Percentiles rank a stretch among this genome's conserved stretches.
These are phyloP conservation scores for Crotalus tigris DNA, from an alignment of 2,113 vertebrate species.

Conservation along the genomic window DNA sequence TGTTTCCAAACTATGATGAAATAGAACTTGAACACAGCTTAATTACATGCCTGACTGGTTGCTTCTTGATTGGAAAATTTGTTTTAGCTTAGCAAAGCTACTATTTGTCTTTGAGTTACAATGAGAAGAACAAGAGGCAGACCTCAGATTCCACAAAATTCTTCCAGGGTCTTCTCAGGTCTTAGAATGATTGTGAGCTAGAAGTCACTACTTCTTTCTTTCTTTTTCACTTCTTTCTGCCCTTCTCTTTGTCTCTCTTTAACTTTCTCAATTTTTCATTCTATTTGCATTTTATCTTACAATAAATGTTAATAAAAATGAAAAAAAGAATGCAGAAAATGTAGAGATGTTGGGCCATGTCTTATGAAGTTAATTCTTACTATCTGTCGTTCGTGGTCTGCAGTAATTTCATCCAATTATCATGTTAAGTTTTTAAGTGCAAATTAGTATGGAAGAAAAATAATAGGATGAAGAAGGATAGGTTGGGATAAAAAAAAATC, in stretches of 20 bases:
- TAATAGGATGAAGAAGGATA: neutral
- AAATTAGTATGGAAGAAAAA: neutral
- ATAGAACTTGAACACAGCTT: constrained; percentile 49
- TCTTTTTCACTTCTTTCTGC: neutral
- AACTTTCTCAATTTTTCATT: neutral
- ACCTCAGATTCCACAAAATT: constrained; percentile 32
- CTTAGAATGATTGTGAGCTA: neutral
- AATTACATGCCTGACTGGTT: constrained; percentile 64
- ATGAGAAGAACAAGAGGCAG: constrained; percentile 23
- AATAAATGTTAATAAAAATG: neutral
- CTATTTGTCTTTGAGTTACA: constrained; percentile 1
- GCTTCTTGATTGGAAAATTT: constrained; percentile 63
- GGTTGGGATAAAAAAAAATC: neutral
- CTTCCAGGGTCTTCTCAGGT: neutral
- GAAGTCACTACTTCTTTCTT: neutral
- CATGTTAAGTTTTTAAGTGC: neutral
- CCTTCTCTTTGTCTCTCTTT: neutral
- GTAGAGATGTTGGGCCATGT: neutral
- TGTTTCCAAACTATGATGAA: constrained; percentile 50
- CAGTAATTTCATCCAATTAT: neutral
- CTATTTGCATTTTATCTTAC: neutral
- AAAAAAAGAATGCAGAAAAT: neutral
- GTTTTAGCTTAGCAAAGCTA: constrained; percentile 47
- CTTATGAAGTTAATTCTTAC: neutral
- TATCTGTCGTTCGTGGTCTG: neutral